Conservation (phyloP, 1,140 invertebrate species). For the Acarapis woodi region DNA sequence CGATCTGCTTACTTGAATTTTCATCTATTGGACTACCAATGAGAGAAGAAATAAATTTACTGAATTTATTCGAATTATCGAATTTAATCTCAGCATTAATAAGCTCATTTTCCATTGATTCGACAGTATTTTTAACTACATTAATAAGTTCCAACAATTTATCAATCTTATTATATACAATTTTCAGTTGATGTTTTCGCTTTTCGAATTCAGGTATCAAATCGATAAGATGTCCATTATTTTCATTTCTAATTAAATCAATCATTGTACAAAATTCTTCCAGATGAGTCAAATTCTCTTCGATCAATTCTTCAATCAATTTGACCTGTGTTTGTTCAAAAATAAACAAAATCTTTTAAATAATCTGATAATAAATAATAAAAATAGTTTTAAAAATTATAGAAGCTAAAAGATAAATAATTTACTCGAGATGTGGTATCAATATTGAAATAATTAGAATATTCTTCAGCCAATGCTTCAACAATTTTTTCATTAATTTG, state of each 20-base stretch:
- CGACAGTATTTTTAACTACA: slow-evolving; percentile 1
- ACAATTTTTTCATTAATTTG: background rate
- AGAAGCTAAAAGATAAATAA: background rate
- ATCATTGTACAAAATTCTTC: slow-evolving; percentile 9
- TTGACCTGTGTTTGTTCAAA: background rate
- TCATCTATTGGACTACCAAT: no score
- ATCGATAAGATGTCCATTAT: background rate
- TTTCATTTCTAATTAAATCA: slow-evolving; percentile 6
- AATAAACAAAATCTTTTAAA: no score
- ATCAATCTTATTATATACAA: slow-evolving; percentile 5
- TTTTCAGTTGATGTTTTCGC: background rate
- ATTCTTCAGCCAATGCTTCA: slow-evolving; percentile 6
- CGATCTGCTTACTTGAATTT: no score
- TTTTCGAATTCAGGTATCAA: no score
- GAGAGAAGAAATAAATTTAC: slow-evolving; percentile 3
- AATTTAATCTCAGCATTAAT: slow-evolving; percentile 6
- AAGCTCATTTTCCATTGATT: slow-evolving; percentile 5
- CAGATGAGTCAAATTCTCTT: slow-evolving; percentile 8
- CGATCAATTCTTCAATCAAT: slow-evolving; percentile 6
- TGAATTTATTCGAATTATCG: slow-evolving; percentile 1
- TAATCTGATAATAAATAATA: background rate
- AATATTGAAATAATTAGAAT: slow-evolving; percentile 7
- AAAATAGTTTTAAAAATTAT: background rate
- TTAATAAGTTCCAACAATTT: slow-evolving; percentile 5
- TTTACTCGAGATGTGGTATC: slow-evolving; percentile 3